Evolutionary conservation across 2,888 invertebrate species (phyloP), one percentile per base, ranked within the genome.

Genomic region (Trissonchulus latispiculum): DNA sequence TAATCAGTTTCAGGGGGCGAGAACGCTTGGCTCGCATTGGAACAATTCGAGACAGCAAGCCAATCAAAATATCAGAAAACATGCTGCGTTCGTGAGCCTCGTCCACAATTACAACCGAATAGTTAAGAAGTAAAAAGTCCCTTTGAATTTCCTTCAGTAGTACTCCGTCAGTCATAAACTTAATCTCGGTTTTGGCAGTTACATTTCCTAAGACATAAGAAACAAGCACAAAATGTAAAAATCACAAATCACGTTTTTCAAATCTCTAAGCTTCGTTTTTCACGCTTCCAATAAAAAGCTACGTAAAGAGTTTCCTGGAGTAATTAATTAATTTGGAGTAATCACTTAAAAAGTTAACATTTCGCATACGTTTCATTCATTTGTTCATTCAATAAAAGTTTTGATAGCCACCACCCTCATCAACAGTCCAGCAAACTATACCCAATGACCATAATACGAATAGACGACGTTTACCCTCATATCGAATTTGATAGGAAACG

Each of bases 161-260:
- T 0, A 99, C 95, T 84, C 99, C 88, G 83, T 99, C 99, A 3
- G 99, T 99, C 96, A 99, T 95, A 82, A 99, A 99, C 85, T 97
- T 96, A 74, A 99, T 92, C 83, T 89, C 90, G 0, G 99, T 99
- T 1, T 91, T 88, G 0, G 89, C 88, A 0, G 90, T 48, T 8
- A 48, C 48, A 23, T 48, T 48, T 48, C 48, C 48, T 48, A 23
- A 48, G 23, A 48, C 8, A 48, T 15, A 15, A 48, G 23, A 48
- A 48, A 48, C 23, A 48, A 48, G 23, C 8, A 48, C 48, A 48
- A 48, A 23, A 48, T n/a, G n/a, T n/a, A n/a, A n/a, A n/a, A n/a
- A n/a, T n/a, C n/a, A n/a, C n/a, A n/a, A n/a, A n/a, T n/a, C n/a
- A n/a, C n/a, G n/a, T n/a, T n/a, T n/a, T n/a, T n/a, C n/a, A n/a